phyloP scores from a whole-genome alignment of 2,113 vertebrate genomes.

The Balaenoptera acutorostrata region DNA sequence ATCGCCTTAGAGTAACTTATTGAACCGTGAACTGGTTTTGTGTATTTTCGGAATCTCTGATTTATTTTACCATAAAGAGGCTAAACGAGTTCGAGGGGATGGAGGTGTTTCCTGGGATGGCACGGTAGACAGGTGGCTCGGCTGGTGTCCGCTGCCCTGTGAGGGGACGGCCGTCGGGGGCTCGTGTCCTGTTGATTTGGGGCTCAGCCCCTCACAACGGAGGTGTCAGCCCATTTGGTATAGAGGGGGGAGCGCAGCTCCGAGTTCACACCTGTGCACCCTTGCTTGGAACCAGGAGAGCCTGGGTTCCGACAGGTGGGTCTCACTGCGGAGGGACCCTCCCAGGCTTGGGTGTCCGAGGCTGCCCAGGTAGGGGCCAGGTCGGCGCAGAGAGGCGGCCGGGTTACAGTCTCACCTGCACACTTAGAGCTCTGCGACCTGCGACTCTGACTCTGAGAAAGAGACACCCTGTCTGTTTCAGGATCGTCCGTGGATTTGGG shows the following conservation, averaged over 20 bases:
- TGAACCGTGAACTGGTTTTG: not conserved
- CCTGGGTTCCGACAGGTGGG: not conserved
- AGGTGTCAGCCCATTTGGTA: too few relatives aligned
- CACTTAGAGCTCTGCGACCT: accelerated
- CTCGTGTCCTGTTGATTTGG: not conserved
- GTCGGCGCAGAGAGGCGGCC: accelerated
- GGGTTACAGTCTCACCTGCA: not conserved
- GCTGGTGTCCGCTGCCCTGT: not conserved
- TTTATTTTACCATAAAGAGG: not conserved
- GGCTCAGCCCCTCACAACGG: not conserved
- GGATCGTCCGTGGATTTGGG: accelerated
- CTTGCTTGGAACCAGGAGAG: not conserved
- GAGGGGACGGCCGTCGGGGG: not conserved
- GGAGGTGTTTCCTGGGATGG: accelerated
- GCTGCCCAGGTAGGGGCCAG: not conserved
- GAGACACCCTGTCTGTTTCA: too few relatives aligned
- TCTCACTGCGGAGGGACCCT: not conserved
- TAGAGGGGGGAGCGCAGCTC: not conserved
- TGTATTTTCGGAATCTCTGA: not conserved
- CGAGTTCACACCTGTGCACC: not conserved
- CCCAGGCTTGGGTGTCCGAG: accelerated
- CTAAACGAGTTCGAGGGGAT: accelerated
- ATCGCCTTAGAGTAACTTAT: not conserved
- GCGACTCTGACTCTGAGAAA: not conserved
- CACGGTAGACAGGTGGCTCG: not conserved